phyloP scores from a whole-genome alignment of 2,888 invertebrate species.

The Eulithis prunata region DNA sequence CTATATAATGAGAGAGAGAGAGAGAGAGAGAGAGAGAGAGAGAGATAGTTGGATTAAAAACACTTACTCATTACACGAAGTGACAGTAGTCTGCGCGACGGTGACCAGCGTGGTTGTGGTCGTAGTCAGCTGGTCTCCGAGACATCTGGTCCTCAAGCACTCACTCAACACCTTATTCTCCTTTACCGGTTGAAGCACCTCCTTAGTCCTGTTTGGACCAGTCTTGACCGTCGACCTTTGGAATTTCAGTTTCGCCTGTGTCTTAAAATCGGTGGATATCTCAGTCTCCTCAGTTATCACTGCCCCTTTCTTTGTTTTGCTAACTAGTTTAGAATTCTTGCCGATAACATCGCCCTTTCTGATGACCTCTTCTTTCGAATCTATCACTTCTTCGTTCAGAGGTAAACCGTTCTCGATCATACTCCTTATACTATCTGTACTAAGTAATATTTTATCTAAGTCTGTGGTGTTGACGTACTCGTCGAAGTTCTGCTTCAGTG shows the following conservation, averaged over 20 bases:
- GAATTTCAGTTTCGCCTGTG: slow-evolving; percentile 71
- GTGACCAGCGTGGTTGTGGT: slow-evolving; percentile 77
- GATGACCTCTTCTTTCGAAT: slow-evolving; percentile 70
- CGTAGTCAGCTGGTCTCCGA: slow-evolving; percentile 72
- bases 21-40: too few relatives aligned
- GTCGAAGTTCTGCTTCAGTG: slow-evolving; percentile 73
- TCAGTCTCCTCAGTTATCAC: slow-evolving; percentile 77
- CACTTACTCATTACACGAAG: slow-evolving; percentile 82
- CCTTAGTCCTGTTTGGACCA: slow-evolving; percentile 71
- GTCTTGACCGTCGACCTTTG: slow-evolving; percentile 74
- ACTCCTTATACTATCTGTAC: slow-evolving; percentile 70
- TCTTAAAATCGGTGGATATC: slow-evolving; percentile 73
- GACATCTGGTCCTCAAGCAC: slow-evolving; percentile 69
- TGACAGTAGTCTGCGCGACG: slow-evolving; percentile 75
- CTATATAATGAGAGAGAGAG: too few relatives aligned
- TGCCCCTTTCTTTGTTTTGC: slow-evolving; percentile 73
- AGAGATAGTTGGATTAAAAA: background rate
- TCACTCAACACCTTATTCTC: slow-evolving; percentile 69
- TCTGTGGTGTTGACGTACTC: slow-evolving; percentile 68
- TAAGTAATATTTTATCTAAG: slow-evolving; percentile 72
- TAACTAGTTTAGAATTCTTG: slow-evolving; percentile 70
- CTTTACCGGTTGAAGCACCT: slow-evolving; percentile 67
- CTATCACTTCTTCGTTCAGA: slow-evolving; percentile 65
- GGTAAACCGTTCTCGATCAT: slow-evolving; percentile 78
- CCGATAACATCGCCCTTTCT: slow-evolving; percentile 74